Conservation (phyloP, 2,888 invertebrate genomes). For the Diachrysia chrysitis region DNA sequence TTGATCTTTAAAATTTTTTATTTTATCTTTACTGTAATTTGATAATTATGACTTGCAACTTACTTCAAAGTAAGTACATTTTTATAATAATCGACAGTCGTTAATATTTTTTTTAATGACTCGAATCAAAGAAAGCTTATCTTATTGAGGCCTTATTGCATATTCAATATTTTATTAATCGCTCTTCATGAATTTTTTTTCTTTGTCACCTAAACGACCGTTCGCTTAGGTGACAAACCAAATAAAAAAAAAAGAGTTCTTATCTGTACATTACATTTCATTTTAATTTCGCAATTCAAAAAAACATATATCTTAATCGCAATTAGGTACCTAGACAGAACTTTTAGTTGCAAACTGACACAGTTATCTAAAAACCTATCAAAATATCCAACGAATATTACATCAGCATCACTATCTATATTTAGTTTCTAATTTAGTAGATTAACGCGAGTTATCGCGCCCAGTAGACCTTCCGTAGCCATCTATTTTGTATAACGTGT, state of each 20-base stretch:
- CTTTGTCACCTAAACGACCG: too few species aligned
- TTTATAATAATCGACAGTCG: neutral
- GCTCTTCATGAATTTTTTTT: too few species aligned
- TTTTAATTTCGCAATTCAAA: too few species aligned
- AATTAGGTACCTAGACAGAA: too few species aligned
- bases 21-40: neutral
- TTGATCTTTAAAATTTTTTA: neutral
- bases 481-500: neutral
- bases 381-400: neutral
- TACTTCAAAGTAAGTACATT: too few species aligned
- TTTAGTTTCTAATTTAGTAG: neutral
- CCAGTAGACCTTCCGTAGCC: slow-evolving; percentile 31
- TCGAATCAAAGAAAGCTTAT: neutral
- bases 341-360: neutral
- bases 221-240: too few species aligned
- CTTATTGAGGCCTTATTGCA: too few species aligned
- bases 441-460: neutral
- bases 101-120: neutral
- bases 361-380: neutral
- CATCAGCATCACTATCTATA: neutral
- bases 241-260: too few species aligned
- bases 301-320: too few species aligned
- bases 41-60: neutral
- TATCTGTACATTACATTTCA: too few species aligned
- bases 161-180: too few species aligned